These are phyloP conservation scores for Cheilosia pagana DNA, from an alignment of 2,888 invertebrate species.

Conservation along the genomic window DNA sequence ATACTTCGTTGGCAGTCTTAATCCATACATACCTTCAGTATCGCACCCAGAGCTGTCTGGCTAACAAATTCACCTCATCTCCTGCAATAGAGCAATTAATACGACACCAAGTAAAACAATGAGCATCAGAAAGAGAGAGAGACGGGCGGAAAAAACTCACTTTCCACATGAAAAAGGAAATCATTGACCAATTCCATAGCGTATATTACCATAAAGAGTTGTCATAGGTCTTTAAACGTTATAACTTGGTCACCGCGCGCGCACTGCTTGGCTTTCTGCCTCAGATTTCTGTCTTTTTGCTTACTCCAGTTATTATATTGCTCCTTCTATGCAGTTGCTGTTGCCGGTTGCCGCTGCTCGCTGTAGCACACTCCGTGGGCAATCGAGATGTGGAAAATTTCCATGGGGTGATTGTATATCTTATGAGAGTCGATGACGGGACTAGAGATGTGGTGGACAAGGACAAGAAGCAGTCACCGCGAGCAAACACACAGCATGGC, in stretches of 20 bases:
- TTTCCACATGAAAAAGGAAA: constrained; percentile 62
- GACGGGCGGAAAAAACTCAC: constrained; percentile 20
- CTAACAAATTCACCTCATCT: constrained; percentile 55
- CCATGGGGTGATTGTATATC: constrained; percentile 74
- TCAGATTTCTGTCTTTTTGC: constrained; percentile 23
- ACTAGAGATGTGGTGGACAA: constrained; percentile 63
- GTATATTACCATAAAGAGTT: constrained; percentile 74
- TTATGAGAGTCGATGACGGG: constrained; percentile 73
- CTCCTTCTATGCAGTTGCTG: constrained; percentile 27
- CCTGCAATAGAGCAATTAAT: constrained; percentile 70
- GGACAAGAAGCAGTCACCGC: constrained; percentile 71
- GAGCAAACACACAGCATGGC: constrained; percentile 64
- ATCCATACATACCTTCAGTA: constrained; percentile 36
- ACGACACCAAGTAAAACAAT: constrained; percentile 62
- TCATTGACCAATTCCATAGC: constrained; percentile 59
- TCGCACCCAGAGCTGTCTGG: constrained; percentile 44
- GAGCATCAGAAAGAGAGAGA: neutral
- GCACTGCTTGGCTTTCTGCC: constrained; percentile 49
- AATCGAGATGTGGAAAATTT: constrained; percentile 70
- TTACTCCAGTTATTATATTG: constrained; percentile 66
- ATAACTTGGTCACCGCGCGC: constrained; percentile 59
- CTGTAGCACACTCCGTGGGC: constrained; percentile 23
- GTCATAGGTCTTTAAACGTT: constrained; percentile 72
- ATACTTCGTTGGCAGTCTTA: constrained; percentile 60
- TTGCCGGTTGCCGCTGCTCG: constrained; percentile 10